phyloP scores from a whole-genome alignment of 2,797 vertebrate genomes.

The Trichosurus vulpecula region DNA sequence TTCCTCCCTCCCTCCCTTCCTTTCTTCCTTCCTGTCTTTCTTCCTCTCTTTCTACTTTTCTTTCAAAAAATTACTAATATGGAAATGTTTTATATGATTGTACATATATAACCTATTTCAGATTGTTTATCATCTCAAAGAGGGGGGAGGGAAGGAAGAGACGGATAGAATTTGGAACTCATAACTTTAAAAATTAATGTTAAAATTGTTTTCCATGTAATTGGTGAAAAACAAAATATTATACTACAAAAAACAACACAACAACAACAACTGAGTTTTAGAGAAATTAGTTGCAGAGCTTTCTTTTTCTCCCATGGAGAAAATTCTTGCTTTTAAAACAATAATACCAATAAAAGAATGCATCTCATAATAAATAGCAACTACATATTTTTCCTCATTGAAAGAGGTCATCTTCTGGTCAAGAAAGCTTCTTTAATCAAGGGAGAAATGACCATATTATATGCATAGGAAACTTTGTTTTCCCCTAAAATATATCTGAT shows the following conservation, averaged over 20 bases:
- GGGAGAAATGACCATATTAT: not conserved
- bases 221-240: not conserved
- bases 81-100: not conserved
- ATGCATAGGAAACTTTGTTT: not conserved
- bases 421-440: not conserved
- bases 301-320: not conserved
- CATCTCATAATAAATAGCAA: not conserved
- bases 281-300: not conserved
- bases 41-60: not conserved
- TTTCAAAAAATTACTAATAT: not conserved
- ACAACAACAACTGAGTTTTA: not conserved
- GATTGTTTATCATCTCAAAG: not conserved
- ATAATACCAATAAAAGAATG: not conserved
- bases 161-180: not conserved
- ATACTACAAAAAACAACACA: not conserved
- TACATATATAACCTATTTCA: not conserved
- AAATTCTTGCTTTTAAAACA: not conserved
- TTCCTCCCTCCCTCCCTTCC: too few relatives aligned
- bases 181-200: not conserved
- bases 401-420: not conserved
- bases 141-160: too few relatives aligned
- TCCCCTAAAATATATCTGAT: not conserved
- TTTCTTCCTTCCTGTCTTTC: too few relatives aligned
- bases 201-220: not conserved
- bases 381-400: not conserved